Evolutionary conservation across 2,888 invertebrate genomes (phyloP), one percentile per base, ranked within the genome.

Genomic region (Anticlea derivata): DNA sequence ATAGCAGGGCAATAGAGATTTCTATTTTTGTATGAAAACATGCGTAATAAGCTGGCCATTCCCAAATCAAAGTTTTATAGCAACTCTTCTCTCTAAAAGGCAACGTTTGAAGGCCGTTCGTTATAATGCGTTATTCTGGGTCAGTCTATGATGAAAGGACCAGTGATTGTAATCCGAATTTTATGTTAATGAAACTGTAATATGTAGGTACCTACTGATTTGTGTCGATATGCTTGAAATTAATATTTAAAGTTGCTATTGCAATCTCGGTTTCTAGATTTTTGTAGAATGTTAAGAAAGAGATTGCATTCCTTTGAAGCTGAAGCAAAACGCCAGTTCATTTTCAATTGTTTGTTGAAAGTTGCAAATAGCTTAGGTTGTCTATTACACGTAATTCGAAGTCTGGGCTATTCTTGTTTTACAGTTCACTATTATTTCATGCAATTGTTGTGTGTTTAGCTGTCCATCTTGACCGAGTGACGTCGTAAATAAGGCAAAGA

Each of bases 141-240:
- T 64, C 60, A 65, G 33, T 40, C 20, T 49, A 49, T 56, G 10
- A 51, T 38, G 54, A 51, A 54, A 57, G 40, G 39, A 34, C 40
- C 20, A 50, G 55, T 60, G 56, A 60, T 57, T 60, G 58, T 55
- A 35, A 55, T 39, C 13, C 45, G 51, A 49, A 51, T 47, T 38
- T 50, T 45, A 55, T 61, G 50, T 44, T 47, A 58, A 61, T 61
- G 35, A 61, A 45, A 48, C 26, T 44, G 26, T 49, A 33, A 45
- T 26, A 8, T 23, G 22, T n/a, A 27, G 8, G 10, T 27, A 30
- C 27, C 20, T 39, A 7, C 20, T 7, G 41, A 38, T 33, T 22
- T 34, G 35, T 13, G 29, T 35, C 35, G 17, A 49, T 43, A 39
- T 31, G 2, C 12, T 37, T 41, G 13, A 22, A 23, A 13, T 22